A percentile compares a stretch with the other conserved stretches of the same genome.
These are phyloP conservation scores for Gallinago undulata DNA, from an alignment of 2,113 vertebrate species.

Conservation along the genomic window DNA sequence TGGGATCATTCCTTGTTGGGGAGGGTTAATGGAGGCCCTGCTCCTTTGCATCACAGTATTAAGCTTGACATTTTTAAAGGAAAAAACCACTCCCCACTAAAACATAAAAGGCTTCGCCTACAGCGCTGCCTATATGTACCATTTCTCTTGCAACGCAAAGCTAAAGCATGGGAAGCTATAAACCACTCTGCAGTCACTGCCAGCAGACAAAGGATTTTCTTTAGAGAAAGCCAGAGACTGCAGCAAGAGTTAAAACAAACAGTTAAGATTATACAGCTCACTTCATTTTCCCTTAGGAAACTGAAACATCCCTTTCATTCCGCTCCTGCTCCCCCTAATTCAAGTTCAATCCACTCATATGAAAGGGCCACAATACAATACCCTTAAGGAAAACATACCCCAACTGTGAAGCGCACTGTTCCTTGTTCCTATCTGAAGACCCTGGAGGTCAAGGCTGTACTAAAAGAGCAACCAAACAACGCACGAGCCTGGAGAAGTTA, in stretches of 20 bases:
- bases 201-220: conserved; percentile 31
- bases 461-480: conserved; percentile 40
- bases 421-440: conserved; percentile 23
- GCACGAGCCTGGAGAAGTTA: neutral
- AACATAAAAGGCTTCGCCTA: conserved; percentile 54
- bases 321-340: conserved; percentile 24
- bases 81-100: conserved; percentile 27
- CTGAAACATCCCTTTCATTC: conserved; percentile 46
- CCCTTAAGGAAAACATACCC: conserved; percentile 37
- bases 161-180: conserved; percentile 30
- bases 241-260: conserved; percentile 47
- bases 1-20: conserved; percentile 23
- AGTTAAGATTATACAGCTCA: neutral
- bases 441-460: conserved; percentile 34
- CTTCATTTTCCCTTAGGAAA: conserved; percentile 59
- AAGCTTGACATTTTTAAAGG: conserved; percentile 51
- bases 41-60: conserved; percentile 48
- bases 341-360: conserved; percentile 42
- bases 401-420: conserved; percentile 2
- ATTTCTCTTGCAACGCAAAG: neutral
- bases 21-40: conserved; percentile 53
- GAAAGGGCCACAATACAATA: conserved; percentile 29
- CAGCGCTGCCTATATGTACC: conserved; percentile 10
- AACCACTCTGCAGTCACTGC: conserved; percentile 28
- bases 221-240: neutral